These are phyloP conservation scores for Ashinkailepas kermadecensis DNA, from an alignment of 2,888 invertebrate species.

Conservation along the genomic window DNA sequence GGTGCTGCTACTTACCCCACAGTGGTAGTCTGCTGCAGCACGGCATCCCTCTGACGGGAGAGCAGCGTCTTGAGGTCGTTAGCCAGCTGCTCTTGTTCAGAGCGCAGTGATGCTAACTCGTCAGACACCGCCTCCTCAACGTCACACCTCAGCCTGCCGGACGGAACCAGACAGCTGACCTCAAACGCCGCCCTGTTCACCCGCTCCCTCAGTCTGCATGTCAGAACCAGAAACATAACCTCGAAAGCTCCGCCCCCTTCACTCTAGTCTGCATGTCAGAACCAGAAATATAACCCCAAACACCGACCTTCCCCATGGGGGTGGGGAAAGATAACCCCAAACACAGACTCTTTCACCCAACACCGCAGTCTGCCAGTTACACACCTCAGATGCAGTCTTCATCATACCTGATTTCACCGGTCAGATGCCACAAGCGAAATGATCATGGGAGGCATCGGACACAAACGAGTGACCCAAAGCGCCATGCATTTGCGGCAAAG, in stretches of 20 bases:
- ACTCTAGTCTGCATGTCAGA: too few relatives aligned
- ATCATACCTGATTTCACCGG: too few relatives aligned
- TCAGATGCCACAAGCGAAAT: too few relatives aligned
- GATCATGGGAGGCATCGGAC: too few relatives aligned
- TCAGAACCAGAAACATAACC: too few relatives aligned
- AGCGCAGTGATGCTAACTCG: not conserved
- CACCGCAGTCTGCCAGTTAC: not conserved
- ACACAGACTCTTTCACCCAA: not conserved
- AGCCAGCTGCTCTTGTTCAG: constrained; percentile 10
- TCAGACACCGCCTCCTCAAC: constrained; percentile 7
- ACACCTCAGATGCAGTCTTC: too few relatives aligned
- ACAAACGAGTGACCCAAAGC: too few relatives aligned
- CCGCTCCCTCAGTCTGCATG: not conserved
- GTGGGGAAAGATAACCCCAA: not conserved
- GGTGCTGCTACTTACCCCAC: not conserved
- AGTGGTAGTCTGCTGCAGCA: constrained; percentile 4
- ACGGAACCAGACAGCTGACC: not conserved
- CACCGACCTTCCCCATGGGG: too few relatives aligned
- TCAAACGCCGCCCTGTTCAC: not conserved
- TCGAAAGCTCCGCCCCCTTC: too few relatives aligned
- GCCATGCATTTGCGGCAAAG: too few relatives aligned
- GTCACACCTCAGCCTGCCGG: not conserved
- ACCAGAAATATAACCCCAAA: not conserved
- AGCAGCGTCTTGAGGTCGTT: constrained; percentile 12
- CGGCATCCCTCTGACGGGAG: not conserved